phyloP scores from a whole-genome alignment of 2,888 invertebrate species.

The Dastarcus helophoroides region DNA sequence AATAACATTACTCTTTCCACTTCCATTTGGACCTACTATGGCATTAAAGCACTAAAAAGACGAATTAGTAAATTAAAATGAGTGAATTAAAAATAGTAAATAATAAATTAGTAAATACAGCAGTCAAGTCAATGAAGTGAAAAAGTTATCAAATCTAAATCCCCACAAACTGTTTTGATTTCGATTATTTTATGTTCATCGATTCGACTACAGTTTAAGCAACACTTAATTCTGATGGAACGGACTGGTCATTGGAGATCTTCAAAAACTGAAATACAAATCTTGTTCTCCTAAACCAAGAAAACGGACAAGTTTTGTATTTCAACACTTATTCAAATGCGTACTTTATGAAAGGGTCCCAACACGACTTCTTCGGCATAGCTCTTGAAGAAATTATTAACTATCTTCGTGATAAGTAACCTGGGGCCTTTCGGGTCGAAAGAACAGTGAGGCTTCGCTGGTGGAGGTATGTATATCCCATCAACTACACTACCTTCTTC shows the following conservation, averaged over 20 bases:
- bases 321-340: background rate
- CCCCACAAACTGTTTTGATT: too few species aligned
- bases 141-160: too few species aligned
- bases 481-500: slow-evolving; percentile 66
- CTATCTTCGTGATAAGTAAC: slow-evolving; percentile 82
- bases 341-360: slow-evolving; percentile 94
- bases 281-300: too few species aligned
- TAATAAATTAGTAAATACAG: too few species aligned
- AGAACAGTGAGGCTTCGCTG: slow-evolving; percentile 56
- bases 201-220: too few species aligned
- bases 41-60: slow-evolving; percentile 78
- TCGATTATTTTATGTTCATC: too few species aligned
- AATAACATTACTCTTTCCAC: slow-evolving; percentile 98
- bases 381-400: slow-evolving; percentile 92
- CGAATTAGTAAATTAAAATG: too few species aligned
- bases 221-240: too few species aligned
- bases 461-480: slow-evolving; percentile 76
- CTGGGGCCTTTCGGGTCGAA: slow-evolving; percentile 69
- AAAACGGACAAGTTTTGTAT: too few species aligned
- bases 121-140: too few species aligned
- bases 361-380: slow-evolving; percentile 74
- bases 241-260: too few species aligned
- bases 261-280: slow-evolving; percentile 6
- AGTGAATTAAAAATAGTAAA: too few species aligned
- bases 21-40: slow-evolving; percentile 97